Evolutionary conservation across 2,888 invertebrate species (phyloP), one percentile per base, ranked within the genome.

Genomic region (Julus scandinavius): DNA sequence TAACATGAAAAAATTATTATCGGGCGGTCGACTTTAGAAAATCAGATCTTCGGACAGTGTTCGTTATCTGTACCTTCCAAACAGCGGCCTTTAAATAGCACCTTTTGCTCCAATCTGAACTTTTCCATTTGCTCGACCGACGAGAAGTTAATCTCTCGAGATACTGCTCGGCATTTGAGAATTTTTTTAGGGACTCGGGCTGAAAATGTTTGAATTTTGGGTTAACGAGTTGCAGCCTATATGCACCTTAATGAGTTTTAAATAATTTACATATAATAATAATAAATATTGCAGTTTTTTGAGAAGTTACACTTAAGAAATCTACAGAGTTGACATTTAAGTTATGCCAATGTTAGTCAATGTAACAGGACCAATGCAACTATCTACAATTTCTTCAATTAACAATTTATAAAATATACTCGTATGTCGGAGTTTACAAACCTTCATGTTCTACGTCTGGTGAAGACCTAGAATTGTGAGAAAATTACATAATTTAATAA

Each of bases 141-240:
- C 91, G 96, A 96, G 91, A 97, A 98, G 93, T 97, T 97, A 92
- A 97, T 96, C 93, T 97, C 97, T 88, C 97, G 93, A 0, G 97
- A 97, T 17, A 97, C 96, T 15, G 96, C 96, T 90, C 98, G 94
- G 92, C 99, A 97, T 93, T 98, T 97, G 63, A 99, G 94, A 91
- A 99, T 98, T 91, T 96, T 96, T 92, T 99, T 99, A 0, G 99
- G 99, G 63, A 99, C 99, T 89, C 96, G 94, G n/a, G 99, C 99
- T 94, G 91, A 45, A 91, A 91, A 45, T 38, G 80, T 80, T 29
- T 11, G 13, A 72, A 72, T 58, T 89, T 86, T 13, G 29, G 9
- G 2, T 58, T 20, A 29, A 29, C 29, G 29, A 29, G 29, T 29
- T 29, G 29, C 29, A 29, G 29, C 29, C n/a, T n/a, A 29, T 29